phyloP scores from a whole-genome alignment of 1,140 invertebrate species.

The Brachionus sp. region DNA sequence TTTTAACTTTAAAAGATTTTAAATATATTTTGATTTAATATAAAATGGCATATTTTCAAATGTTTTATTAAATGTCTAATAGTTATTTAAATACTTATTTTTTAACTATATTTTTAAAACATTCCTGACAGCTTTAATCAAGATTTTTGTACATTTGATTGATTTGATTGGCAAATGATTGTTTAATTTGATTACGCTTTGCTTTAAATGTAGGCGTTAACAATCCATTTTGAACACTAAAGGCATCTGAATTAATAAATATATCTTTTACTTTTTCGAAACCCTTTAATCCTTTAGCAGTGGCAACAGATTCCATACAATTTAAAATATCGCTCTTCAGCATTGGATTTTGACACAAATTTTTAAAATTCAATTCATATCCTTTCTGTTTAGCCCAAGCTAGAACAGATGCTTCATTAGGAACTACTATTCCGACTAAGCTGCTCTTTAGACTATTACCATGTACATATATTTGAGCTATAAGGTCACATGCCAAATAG shows the following conservation, averaged over 20 bases:
- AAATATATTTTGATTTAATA: too few species aligned
- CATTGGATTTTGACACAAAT: neutral
- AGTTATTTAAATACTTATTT: too few species aligned
- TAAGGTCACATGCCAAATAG: slow-evolving; percentile 82
- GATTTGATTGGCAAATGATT: neutral
- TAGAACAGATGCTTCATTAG: slow-evolving; percentile 82
- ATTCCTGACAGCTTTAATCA: neutral
- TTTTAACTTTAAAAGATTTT: too few species aligned
- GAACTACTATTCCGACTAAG: slow-evolving; percentile 86
- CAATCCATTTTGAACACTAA: slow-evolving; percentile 94
- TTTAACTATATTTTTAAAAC: too few species aligned
- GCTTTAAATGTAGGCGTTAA: slow-evolving; percentile 93
- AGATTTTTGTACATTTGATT: slow-evolving; percentile 19
- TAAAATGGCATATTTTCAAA: too few species aligned
- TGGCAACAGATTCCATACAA: slow-evolving; percentile 66
- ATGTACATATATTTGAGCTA: slow-evolving; percentile 92
- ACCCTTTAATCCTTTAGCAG: slow-evolving; percentile 81
- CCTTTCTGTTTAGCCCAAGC: slow-evolving; percentile 62
- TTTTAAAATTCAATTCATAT: slow-evolving; percentile 68
- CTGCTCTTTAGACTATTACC: slow-evolving; percentile 85
- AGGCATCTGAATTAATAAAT: slow-evolving; percentile 83
- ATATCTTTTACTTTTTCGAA: slow-evolving; percentile 97
- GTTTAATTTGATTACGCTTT: slow-evolving; percentile 65
- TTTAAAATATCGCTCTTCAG: neutral
- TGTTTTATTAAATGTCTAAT: too few species aligned